Base-by-base conservation (phyloP, 35 echinoderm and acorn worm species). In the Heliocidaris erythrogramma region DNA sequence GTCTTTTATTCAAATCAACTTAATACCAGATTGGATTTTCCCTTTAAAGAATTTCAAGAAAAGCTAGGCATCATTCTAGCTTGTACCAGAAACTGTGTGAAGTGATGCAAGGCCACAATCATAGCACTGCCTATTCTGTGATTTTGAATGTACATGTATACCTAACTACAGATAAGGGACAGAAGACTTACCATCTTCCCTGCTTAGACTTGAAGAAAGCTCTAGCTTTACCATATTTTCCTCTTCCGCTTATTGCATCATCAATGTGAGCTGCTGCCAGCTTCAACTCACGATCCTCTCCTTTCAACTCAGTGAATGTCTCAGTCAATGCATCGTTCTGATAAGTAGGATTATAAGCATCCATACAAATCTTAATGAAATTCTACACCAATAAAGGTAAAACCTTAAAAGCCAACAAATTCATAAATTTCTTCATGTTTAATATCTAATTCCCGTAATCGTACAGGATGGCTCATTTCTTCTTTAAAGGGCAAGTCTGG, bases 201-300 rank as follows among this genome's bases (percentile, higher is more conserved):
- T 94, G 56, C 18, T 95, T 97, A 59, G 97, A 94, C 60, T 97
- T 97, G 95, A 99, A 99, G 95, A 97, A 97, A 27, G 98, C 97
- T 85, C 98, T 94, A 42, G 97, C 98, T 88, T 97, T 99, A 59
- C 98, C 98, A 94, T 96, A 99, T 59, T 97, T 97, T 61, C 98
- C 98, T 48, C 98, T 93, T 18, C 98, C 98, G 95, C 95, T 99
- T 93, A 99, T 97, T 50, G 98, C 98, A 95, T 99, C 98, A 95
- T 99, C 98, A 92, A 97, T 96, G 78, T 97, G 97, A 92, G 97
- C 97, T 71, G 97, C 97, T 60, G 98, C 97, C 47, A 99, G 92
- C 94, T 97, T 99, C 65, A 99, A 35, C 85, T 99, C 98, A 27
- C 98, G 89, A 88, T 97, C 93, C 49, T 99, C 94, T 47, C 98